Evolutionary conservation across 2,888 invertebrate genomes (phyloP).

Genomic region (Orthosia incerta): DNA sequence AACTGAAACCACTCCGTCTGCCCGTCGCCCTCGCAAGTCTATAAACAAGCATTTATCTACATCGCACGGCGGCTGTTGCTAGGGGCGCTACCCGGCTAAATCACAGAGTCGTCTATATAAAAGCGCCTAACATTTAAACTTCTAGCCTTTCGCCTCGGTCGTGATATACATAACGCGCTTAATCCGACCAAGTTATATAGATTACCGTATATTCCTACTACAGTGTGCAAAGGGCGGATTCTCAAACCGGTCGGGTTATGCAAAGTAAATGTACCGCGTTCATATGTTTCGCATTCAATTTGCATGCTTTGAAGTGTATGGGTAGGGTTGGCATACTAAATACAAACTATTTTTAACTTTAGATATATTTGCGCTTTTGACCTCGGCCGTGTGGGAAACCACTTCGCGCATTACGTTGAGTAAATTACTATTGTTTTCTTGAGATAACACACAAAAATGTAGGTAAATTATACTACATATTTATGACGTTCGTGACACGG

Average conservation of each 20-base stretch:
- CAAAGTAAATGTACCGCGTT: conserved; percentile 68
- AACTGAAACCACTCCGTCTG: conserved; percentile 70
- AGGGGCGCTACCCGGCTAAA: conserved; percentile 69
- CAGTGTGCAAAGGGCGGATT: conserved; percentile 23
- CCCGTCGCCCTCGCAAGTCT: conserved; percentile 72
- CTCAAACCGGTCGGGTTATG: conserved; percentile 63
- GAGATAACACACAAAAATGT: conserved; percentile 30
- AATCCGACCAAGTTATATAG: conserved; percentile 68
- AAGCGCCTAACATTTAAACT: conserved; percentile 32
- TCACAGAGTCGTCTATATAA: conserved; percentile 54
- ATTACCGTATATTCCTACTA: conserved; percentile 14
- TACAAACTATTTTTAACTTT: conserved; percentile 74
- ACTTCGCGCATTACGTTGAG: conserved; percentile 30
- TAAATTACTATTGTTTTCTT: conserved; percentile 38
- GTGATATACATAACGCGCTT: conserved; percentile 55
- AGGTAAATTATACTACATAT: conserved; percentile 23
- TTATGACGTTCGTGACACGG: conserved; percentile 24
- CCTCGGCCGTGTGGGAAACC: conserved; percentile 61
- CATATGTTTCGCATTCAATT: conserved; percentile 76
- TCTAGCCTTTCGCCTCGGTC: conserved; percentile 58
- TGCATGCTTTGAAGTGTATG: conserved; percentile 75
- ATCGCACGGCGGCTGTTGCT: conserved; percentile 70
- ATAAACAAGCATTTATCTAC: conserved; percentile 63
- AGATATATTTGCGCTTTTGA: conserved; percentile 66
- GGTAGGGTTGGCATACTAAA: conserved; percentile 81